Conservation (phyloP, 2,113 vertebrate genomes). For the Poecile atricapillus region DNA sequence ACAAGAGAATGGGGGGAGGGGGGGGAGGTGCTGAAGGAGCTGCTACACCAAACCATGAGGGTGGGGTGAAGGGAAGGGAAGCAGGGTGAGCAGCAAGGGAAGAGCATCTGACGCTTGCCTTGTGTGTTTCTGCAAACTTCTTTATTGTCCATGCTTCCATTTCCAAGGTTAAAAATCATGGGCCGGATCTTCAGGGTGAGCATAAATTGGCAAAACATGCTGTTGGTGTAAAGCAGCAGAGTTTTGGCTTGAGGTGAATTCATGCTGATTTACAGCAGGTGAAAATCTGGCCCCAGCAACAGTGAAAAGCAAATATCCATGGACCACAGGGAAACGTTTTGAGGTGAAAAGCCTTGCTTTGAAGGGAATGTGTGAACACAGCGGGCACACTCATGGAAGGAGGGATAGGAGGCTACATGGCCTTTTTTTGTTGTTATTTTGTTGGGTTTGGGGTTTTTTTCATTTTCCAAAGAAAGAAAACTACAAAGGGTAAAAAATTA, state of each 20-base stretch:
- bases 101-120: neutral
- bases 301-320: conserved; percentile 18
- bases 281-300: conserved; percentile 19
- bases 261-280: neutral
- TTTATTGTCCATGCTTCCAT: conserved; percentile 21
- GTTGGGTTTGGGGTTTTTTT: neutral
- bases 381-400: neutral
- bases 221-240: neutral
- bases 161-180: conserved; percentile 11
- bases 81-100: neutral
- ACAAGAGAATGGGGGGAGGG: neutral
- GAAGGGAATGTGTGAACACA: neutral
- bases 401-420: neutral
- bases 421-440: neutral
- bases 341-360: conserved; percentile 38
- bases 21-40: neutral
- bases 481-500: neutral
- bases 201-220: neutral
- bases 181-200: neutral
- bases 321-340: neutral
- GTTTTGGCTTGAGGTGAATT: conserved; percentile 13
- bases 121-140: conserved; percentile 11
- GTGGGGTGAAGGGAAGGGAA: neutral
- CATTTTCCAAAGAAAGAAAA: conserved; percentile 4
- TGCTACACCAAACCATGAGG: neutral